Percentiles rank a stretch among this genome's conserved stretches.
Conservation (phyloP, 2,113 vertebrate species). For the Montifringilla adamsi region DNA sequence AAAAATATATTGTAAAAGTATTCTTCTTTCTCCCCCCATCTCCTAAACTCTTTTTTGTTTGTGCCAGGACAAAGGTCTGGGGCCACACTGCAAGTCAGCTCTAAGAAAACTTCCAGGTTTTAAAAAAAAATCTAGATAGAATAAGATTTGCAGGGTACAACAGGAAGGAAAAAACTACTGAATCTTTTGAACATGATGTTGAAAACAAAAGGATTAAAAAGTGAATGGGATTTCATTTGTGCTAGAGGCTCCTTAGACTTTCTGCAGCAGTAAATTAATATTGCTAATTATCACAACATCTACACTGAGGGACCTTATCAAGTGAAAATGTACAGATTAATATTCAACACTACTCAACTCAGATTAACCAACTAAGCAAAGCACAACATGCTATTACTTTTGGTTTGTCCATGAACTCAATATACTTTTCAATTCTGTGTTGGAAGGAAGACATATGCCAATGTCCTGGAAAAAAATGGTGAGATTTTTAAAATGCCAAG, state of each 20-base stretch:
- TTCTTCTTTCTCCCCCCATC: not conserved
- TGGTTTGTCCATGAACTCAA: not conserved
- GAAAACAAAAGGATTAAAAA: not conserved
- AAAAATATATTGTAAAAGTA: not conserved
- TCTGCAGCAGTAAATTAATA: not conserved
- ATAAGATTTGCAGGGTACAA: not conserved
- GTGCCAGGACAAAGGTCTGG: not conserved
- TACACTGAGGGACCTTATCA: not conserved
- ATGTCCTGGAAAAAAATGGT: not conserved
- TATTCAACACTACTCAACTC: not conserved
- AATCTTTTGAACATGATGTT: not conserved
- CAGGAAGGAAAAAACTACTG: not conserved
- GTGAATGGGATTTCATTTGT: not conserved
- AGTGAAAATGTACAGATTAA: not conserved
- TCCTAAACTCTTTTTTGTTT: not conserved
- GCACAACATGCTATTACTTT: not conserved
- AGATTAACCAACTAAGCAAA: not conserved
- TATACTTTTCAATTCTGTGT: not conserved
- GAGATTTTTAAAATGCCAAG: not conserved
- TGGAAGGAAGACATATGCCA: not conserved
- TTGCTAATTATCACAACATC: not conserved
- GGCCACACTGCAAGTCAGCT: not conserved
- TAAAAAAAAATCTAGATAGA: not conserved
- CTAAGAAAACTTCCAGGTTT: not conserved
- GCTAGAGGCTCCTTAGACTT: not conserved